Evolutionary conservation across 1,140 invertebrate species (phyloP), one percentile per base, ranked within the genome.

Genomic region (Hydropsyche tenuis): DNA sequence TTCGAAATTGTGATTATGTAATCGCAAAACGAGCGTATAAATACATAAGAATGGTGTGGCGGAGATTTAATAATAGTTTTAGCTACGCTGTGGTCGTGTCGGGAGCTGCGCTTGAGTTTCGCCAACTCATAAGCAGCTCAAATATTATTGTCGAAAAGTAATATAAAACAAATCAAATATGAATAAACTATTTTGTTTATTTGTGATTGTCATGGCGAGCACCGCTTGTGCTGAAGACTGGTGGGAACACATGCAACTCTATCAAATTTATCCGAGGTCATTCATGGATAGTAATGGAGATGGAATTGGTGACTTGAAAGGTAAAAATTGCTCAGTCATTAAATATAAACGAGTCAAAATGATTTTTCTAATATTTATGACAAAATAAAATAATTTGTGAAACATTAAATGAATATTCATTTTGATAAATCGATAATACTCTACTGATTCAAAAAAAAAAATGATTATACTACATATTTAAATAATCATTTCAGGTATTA

Each of bases 301-400:
- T 80, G 92, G 92, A 18, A 78, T 89, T 18, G 91, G 91, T 5
- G 91, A 93, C 84, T 77, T 92, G 12, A 85, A 86, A 82, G 92
- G 90, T 90, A 81, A 73, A 23, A 37, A 37, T 37, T 37, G 30
- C 3, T 37, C 9, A 4, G 9, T 37, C 3, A 4, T 37, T 9
- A 37, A 37, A 37, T 4, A 37, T 37, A 37, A 37, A 37, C n/a
- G n/a, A n/a, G n/a, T n/a, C n/a, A n/a, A n/a, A n/a, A n/a, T n/a
- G n/a, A n/a, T n/a, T n/a, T n/a, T n/a, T n/a, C n/a, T n/a, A n/a
- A n/a, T n/a, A n/a, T n/a, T n/a, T n/a, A n/a, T n/a, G n/a, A n/a
- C n/a, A n/a, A n/a, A n/a, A n/a, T n/a, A n/a, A n/a, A n/a, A n/a
- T n/a, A n/a, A n/a, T n/a, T n/a, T n/a, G n/a, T n/a, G n/a, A n/a